Evolutionary conservation across 92 coral and sea anemone genomes (phyloP).

Genomic region (Phenganax stokvisi): DNA sequence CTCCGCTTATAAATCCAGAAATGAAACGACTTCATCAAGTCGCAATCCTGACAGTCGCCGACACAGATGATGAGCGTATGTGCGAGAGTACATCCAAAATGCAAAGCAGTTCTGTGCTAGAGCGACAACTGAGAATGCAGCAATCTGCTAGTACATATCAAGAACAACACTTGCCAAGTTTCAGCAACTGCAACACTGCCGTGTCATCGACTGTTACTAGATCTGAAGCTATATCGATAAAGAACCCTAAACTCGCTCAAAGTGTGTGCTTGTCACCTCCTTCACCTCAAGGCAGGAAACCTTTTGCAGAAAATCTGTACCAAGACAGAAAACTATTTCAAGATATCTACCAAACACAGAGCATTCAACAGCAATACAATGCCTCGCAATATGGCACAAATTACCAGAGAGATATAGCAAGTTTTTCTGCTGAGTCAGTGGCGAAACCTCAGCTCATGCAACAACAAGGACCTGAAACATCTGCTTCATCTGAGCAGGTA

Average conservation of each 20-base stretch:
- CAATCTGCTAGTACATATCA: slow-evolving; percentile 25
- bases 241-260: slow-evolving; percentile 24
- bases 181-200: slow-evolving; percentile 1
- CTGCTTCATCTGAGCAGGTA: slow-evolving; percentile 20
- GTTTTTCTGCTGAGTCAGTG: slow-evolving; percentile 6
- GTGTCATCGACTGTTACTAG: slow-evolving; percentile 33
- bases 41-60: slow-evolving; percentile 79
- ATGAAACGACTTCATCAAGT: slow-evolving; percentile 98
- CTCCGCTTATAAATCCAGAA: slow-evolving; percentile 95
- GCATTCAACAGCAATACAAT: slow-evolving; percentile 55
- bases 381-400: slow-evolving; percentile 46
- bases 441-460: slow-evolving; percentile 8
- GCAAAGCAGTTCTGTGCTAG: slow-evolving; percentile 31
- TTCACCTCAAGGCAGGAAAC: slow-evolving; percentile 24
- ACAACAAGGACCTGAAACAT: slow-evolving; percentile 11
- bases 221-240: slow-evolving; percentile 23
- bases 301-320: slow-evolving; percentile 6
- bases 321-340: slow-evolving; percentile 37
- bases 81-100: slow-evolving; percentile 29
- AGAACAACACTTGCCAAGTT: slow-evolving; percentile 26
- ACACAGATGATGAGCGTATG: slow-evolving; percentile 30
- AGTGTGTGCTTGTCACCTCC: slow-evolving; percentile 16
- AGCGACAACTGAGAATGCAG: slow-evolving; percentile 36
- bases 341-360: slow-evolving; percentile 38
- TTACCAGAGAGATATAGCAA: neutral